Conservation (phyloP, 1,140 invertebrate species). For the Hormaphis cornu region DNA sequence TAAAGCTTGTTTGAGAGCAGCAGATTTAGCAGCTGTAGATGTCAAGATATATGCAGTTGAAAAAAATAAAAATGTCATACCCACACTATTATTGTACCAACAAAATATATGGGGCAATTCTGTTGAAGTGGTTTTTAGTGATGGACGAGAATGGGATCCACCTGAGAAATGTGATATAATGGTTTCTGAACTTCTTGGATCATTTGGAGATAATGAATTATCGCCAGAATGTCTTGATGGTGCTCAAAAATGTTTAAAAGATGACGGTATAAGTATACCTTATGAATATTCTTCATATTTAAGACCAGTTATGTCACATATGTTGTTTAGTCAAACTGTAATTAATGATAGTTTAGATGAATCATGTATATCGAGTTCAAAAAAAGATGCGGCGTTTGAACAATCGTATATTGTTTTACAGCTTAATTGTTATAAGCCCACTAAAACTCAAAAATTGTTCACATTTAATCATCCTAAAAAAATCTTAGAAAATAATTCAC, state of each 20-base stretch:
- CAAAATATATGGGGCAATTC: slow-evolving; percentile 70
- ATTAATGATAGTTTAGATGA: not conserved
- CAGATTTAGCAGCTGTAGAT: slow-evolving; percentile 53
- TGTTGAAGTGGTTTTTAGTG: slow-evolving; percentile 68
- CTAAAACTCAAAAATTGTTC: slow-evolving; percentile 68
- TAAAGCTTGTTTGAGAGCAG: slow-evolving; percentile 70
- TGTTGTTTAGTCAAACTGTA: slow-evolving; percentile 51
- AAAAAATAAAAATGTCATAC: slow-evolving; percentile 87
- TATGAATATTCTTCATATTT: slow-evolving; percentile 82
- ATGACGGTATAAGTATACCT: slow-evolving; percentile 88
- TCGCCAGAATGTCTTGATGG: slow-evolving; percentile 98
- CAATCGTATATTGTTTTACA: slow-evolving; percentile 87
- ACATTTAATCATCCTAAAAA: slow-evolving; percentile 79
- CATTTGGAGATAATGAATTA: slow-evolving; percentile 98
- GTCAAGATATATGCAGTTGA: slow-evolving; percentile 86
- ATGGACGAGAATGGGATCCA: slow-evolving; percentile 81
- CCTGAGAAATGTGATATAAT: slow-evolving; percentile 85
- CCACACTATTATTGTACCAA: slow-evolving; percentile 46
- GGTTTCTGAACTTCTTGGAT: slow-evolving; percentile 91
- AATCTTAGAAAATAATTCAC: slow-evolving; percentile 53
- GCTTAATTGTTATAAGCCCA: slow-evolving; percentile 80
- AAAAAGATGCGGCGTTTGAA: slow-evolving; percentile 54
- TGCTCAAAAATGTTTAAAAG: slow-evolving; percentile 80
- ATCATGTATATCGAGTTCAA: not conserved
- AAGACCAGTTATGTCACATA: slow-evolving; percentile 71